phyloP scores from a whole-genome alignment of 2,888 invertebrate species.

The Palloptera scutellata region DNA sequence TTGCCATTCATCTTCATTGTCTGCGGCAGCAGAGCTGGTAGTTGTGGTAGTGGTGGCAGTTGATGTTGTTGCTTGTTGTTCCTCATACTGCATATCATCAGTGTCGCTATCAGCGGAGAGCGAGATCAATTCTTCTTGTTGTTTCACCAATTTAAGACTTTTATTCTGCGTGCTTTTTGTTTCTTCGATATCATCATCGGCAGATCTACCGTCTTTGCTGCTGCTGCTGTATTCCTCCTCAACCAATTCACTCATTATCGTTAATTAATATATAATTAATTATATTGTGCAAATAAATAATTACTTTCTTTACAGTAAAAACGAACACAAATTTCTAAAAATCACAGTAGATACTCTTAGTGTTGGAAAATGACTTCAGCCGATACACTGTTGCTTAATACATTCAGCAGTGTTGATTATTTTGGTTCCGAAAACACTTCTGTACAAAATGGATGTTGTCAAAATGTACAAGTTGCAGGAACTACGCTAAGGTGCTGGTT shows the following conservation, averaged over 20 bases:
- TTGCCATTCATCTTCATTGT: conserved; percentile 24
- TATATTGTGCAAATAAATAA: background rate
- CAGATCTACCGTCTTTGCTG: conserved; percentile 17
- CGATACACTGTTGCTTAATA: too few relatives aligned
- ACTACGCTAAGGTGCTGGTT: too few relatives aligned
- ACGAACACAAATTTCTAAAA: background rate
- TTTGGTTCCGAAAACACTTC: too few relatives aligned
- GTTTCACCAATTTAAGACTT: conserved; percentile 27
- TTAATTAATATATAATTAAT: background rate
- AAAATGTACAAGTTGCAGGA: too few relatives aligned
- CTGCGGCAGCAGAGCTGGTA: background rate
- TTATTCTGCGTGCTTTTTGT: background rate
- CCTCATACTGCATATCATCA: background rate
- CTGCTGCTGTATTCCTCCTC: conserved; percentile 7
- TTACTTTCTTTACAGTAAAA: too few relatives aligned
- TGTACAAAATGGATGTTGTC: too few relatives aligned
- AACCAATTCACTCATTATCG: conserved; percentile 19
- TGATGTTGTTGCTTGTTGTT: background rate
- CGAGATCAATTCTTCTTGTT: conserved; percentile 28
- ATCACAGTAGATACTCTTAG: background rate
- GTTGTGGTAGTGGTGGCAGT: conserved; percentile 1
- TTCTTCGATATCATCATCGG: conserved; percentile 19
- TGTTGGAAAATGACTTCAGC: background rate
- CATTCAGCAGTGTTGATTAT: too few relatives aligned
- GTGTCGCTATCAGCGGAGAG: conserved; percentile 27